Evolutionary conservation across 2,113 vertebrate species (phyloP).

Genomic region (Corvus cornix): DNA sequence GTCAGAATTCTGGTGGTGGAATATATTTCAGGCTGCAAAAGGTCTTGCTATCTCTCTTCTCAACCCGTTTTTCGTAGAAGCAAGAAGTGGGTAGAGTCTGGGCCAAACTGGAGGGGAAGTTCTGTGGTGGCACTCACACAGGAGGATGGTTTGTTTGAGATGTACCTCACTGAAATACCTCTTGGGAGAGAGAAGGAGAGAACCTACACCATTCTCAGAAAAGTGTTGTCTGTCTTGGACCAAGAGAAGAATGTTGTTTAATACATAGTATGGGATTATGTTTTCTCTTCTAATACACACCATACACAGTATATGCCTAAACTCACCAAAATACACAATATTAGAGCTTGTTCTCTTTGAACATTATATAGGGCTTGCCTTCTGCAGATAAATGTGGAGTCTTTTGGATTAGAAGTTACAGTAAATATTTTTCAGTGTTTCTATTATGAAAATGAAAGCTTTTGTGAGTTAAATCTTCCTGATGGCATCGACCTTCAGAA

Average conservation of each 20-base stretch:
- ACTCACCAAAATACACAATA: background rate
- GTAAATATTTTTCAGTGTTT: background rate
- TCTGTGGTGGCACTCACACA: background rate
- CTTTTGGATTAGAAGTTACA: background rate
- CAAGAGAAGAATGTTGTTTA: background rate
- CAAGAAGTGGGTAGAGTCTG: background rate
- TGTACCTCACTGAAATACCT: accelerated
- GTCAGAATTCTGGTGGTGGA: background rate
- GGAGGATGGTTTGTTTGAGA: background rate
- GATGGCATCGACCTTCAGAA: background rate
- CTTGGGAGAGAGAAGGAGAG: background rate
- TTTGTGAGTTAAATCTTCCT: background rate
- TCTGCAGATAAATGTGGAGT: background rate
- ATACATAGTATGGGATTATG: background rate
- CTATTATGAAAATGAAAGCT: background rate
- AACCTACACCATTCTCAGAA: background rate
- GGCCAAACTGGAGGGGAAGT: background rate
- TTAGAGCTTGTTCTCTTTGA: background rate
- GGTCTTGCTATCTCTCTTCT: background rate
- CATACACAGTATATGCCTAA: background rate
- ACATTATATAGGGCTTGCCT: background rate
- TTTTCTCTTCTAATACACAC: background rate
- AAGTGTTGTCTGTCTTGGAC: background rate
- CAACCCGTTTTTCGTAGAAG: background rate
- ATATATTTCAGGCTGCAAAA: background rate